phyloP scores from a whole-genome alignment of 1,140 invertebrate genomes.

The Laodelphax striatellus region DNA sequence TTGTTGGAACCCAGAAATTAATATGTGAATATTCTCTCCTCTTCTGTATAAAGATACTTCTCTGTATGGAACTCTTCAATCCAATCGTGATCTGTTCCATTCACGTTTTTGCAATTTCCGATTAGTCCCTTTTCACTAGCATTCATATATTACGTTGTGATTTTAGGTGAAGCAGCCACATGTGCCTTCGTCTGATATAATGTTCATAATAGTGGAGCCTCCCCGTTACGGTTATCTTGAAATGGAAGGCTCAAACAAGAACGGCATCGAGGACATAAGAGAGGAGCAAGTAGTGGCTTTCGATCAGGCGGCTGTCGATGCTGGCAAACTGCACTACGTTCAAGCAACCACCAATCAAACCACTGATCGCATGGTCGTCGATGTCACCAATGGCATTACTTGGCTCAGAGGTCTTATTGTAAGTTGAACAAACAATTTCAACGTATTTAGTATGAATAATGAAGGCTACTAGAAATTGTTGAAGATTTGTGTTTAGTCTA shows the following conservation, averaged over 20 bases:
- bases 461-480: too few relatives aligned
- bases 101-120: too few relatives aligned
- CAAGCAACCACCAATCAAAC: slow-evolving; percentile 74
- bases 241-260: slow-evolving; percentile 35
- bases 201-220: slow-evolving; percentile 60
- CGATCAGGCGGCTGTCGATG: slow-evolving; percentile 73
- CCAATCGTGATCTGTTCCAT: too few relatives aligned
- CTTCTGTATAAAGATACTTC: too few relatives aligned
- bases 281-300: slow-evolving; percentile 39
- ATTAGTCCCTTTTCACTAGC: too few relatives aligned
- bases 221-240: slow-evolving; percentile 73
- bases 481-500: too few relatives aligned
- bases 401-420: slow-evolving; percentile 50
- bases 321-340: slow-evolving; percentile 68
- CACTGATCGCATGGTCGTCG: slow-evolving; percentile 66
- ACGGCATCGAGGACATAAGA: slow-evolving; percentile 10
- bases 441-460: too few relatives aligned
- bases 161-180: slow-evolving; percentile 66
- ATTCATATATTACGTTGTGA: too few relatives aligned
- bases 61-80: too few relatives aligned
- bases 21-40: too few relatives aligned
- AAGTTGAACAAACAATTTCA: slow-evolving; percentile 4
- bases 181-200: slow-evolving; percentile 72
- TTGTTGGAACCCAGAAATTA: too few relatives aligned
- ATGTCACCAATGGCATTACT: slow-evolving; percentile 81